Percentiles rank a stretch among this genome's conserved stretches.
These are phyloP conservation scores for Eueremaeus valkanovi DNA, from an alignment of 2,888 invertebrate genomes.

Conservation along the genomic window DNA sequence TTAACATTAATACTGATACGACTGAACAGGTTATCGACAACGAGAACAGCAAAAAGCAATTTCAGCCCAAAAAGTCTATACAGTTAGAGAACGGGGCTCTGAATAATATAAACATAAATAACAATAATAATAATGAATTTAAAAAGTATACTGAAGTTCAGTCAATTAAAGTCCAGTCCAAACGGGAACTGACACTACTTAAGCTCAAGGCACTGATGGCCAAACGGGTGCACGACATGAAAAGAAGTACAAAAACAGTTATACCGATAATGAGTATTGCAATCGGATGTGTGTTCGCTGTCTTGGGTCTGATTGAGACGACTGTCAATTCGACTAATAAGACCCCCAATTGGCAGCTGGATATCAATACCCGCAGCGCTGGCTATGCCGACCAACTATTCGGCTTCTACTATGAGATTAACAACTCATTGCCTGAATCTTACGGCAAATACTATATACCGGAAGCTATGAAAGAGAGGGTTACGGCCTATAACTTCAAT, in stretches of 20 bases:
- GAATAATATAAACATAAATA: not conserved
- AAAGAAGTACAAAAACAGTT: conserved; percentile 35
- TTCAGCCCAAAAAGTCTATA: not conserved
- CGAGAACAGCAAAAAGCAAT: conserved; percentile 6
- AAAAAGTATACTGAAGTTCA: conserved; percentile 1
- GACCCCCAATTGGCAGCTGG: conserved; percentile 35
- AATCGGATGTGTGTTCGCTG: conserved; percentile 39
- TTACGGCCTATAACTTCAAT: not conserved
- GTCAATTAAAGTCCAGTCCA: conserved; percentile 18
- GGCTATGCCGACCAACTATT: conserved; percentile 27
- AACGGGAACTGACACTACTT: conserved; percentile 29
- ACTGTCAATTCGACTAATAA: conserved; percentile 37
- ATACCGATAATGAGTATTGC: conserved; percentile 39
- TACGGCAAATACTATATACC: conserved; percentile 32
- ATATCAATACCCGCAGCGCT: conserved; percentile 34
- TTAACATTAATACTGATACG: too few species aligned
- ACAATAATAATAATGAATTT: not conserved
- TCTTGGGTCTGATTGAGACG: conserved; percentile 38
- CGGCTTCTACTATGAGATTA: conserved; percentile 37
- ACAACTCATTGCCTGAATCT: not conserved
- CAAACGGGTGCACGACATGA: conserved; percentile 39
- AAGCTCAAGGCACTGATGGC: conserved; percentile 37
- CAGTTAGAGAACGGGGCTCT: conserved; percentile 2
- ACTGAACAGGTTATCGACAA: conserved; percentile 9
- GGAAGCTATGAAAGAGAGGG: conserved; percentile 16